Conservation (phyloP, 1,140 invertebrate species). For the Choristoneura fumiferana region DNA sequence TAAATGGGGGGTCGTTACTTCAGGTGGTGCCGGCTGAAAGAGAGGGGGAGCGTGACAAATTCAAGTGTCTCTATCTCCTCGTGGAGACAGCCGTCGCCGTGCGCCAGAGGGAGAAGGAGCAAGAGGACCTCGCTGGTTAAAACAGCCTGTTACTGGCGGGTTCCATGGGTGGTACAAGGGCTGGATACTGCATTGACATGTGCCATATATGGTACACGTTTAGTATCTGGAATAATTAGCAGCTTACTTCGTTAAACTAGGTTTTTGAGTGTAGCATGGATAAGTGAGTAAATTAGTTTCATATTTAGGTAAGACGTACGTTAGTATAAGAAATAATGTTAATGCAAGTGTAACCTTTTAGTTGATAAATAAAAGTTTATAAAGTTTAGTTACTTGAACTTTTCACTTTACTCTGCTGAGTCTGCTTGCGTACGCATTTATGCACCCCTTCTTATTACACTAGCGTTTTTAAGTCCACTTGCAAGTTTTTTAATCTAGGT, state of each 20-base stretch:
- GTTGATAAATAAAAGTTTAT: conserved; percentile 1
- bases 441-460: too few species aligned
- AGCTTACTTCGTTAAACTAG: background rate
- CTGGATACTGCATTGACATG: background rate
- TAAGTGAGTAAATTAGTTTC: background rate
- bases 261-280: background rate
- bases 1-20: conserved; percentile 25
- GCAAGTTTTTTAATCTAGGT: too few species aligned
- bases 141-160: too few species aligned
- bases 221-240: background rate
- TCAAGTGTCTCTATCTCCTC: conserved; percentile 91
- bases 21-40: conserved; percentile 58
- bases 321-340: conserved; percentile 1
- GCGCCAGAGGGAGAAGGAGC: conserved; percentile 82
- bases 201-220: too few species aligned
- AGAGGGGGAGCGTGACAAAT: conserved; percentile 85
- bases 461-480: too few species aligned
- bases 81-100: conserved; percentile 92
- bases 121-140: conserved; percentile 61
- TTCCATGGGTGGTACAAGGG: background rate
- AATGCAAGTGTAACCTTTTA: conserved; percentile 6
- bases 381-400: too few species aligned
- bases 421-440: too few species aligned
- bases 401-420: too few species aligned
- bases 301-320: background rate